phyloP scores from a whole-genome alignment of 2,888 invertebrate genomes.

The Desoria tigrina region DNA sequence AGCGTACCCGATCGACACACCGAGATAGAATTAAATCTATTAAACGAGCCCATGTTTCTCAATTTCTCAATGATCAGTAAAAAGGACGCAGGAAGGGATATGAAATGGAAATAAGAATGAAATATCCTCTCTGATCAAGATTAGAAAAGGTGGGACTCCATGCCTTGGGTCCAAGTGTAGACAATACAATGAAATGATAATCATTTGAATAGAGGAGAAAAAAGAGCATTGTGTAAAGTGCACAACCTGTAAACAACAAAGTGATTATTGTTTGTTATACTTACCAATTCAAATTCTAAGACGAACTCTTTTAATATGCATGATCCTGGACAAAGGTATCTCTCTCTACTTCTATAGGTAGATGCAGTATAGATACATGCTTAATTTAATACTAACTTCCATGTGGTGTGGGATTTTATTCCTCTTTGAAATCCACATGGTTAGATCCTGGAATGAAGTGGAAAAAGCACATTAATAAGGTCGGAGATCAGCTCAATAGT shows the following conservation, averaged over 20 bases:
- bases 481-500: background rate
- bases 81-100: background rate
- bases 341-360: background rate
- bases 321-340: background rate
- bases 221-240: slow-evolving; percentile 3
- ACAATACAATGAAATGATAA: slow-evolving; percentile 3
- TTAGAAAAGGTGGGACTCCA: background rate
- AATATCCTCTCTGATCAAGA: background rate
- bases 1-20: no score
- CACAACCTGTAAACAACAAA: slow-evolving; percentile 23
- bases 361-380: background rate
- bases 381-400: slow-evolving; percentile 16
- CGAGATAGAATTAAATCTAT: no score
- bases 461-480: slow-evolving; percentile 10
- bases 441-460: slow-evolving; percentile 2
- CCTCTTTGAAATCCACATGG: no score
- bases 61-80: background rate
- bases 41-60: no score
- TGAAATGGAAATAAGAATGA: background rate
- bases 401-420: background rate
- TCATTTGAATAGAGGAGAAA: background rate
- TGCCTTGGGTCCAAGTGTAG: background rate
- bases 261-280: slow-evolving; percentile 13
- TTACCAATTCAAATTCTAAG: slow-evolving; percentile 4
- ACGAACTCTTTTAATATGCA: background rate